Percentiles rank a stretch among this genome's conserved stretches.
phyloP scores from a whole-genome alignment of 2,113 vertebrate genomes.

The western clawed frog (Xenopus tropicalis) region UCB_Xtro_10.0 CM004448.2:99825501-99826000 shows the following conservation, averaged over 20 bases:
- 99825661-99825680: no score
- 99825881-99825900: conserved; percentile 47
- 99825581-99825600: no score
- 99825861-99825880: conserved; percentile 45
- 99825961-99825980: conserved; percentile 25
- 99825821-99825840: conserved; percentile 47
- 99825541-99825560: no score
- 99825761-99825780: conserved; percentile 8
- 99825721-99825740: no score
- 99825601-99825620: no score
- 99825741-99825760: not conserved
- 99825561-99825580: no score
- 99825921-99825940: conserved; percentile 51
- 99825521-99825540: no score
- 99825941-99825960: conserved; percentile 22
- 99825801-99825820: conserved; percentile 44
- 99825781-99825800: conserved; percentile 33
- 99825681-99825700: no score
- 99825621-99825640: no score
- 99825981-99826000: conserved; percentile 56
- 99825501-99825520: no score
- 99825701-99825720: no score
- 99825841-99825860: conserved; percentile 50
- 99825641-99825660: no score
- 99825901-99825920: conserved; percentile 54